Conservation (phyloP, 2,113 vertebrate species). For the Ameiurus melas region DNA sequence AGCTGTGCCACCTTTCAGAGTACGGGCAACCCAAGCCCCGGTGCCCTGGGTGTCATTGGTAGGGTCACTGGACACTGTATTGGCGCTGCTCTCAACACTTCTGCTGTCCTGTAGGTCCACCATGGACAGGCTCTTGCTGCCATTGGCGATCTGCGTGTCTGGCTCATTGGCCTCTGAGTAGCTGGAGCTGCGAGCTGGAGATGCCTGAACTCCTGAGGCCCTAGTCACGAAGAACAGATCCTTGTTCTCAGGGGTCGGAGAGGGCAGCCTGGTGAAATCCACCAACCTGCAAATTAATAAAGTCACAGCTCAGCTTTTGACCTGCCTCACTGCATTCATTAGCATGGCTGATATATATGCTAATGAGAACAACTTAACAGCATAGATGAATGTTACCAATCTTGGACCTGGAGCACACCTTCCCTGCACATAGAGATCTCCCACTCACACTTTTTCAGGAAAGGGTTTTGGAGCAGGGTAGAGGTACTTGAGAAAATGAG, state of each 20-base stretch:
- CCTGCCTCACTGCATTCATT: neutral
- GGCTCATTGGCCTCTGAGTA: conserved; percentile 96
- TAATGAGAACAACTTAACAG: neutral
- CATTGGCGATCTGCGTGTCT: conserved; percentile 86
- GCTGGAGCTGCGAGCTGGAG: conserved; percentile 92
- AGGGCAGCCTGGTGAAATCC: conserved; percentile 98
- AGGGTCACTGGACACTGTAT: conserved; percentile 71
- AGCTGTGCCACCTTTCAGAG: conserved; percentile 63
- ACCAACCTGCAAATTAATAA: conserved; percentile 79
- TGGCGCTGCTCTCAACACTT: conserved; percentile 75
- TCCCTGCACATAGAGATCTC: neutral
- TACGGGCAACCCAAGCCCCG: conserved; percentile 74
- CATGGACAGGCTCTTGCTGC: conserved; percentile 93
- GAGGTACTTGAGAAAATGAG: neutral
- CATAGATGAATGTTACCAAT: neutral
- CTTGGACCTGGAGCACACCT: neutral
- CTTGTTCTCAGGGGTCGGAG: conserved; percentile 99
- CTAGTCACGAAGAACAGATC: conserved; percentile 98
- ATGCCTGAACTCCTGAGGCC: conserved; percentile 90
- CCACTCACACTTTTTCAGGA: neutral
- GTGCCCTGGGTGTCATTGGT: conserved; percentile 74
- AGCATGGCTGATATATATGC: conserved; percentile 7
- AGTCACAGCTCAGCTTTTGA: conserved; percentile 19
- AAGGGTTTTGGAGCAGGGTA: neutral
- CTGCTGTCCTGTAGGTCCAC: conserved; percentile 92